These are phyloP conservation scores for Notospermus geniculatus DNA, from an alignment of 1,140 invertebrate species.

Conservation along the genomic window DNA sequence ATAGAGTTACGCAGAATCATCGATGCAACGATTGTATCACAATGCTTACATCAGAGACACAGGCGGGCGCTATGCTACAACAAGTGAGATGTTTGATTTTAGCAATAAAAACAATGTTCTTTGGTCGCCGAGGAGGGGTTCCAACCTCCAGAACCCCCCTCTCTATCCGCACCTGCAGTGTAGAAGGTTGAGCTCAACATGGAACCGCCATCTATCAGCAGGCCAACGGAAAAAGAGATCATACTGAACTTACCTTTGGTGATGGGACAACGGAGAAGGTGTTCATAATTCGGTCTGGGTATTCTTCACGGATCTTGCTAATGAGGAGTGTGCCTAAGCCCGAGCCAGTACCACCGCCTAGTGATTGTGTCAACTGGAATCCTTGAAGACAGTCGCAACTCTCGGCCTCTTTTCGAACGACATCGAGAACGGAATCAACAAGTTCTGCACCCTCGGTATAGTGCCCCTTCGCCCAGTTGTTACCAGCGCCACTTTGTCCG, in stretches of 20 bases:
- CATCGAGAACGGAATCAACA: conserved; percentile 75
- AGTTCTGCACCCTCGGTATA: conserved; percentile 92
- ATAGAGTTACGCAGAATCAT: no score
- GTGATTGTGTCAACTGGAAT: conserved; percentile 76
- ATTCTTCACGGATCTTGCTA: conserved; percentile 63
- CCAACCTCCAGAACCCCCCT: no score
- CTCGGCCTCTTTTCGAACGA: conserved; percentile 82
- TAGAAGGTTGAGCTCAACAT: no score
- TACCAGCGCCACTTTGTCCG: conserved; percentile 66
- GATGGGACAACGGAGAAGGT: conserved; percentile 90
- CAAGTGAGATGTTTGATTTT: no score
- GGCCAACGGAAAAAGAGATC: no score
- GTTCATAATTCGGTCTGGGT: conserved; percentile 86
- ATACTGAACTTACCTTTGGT: conserved; percentile 65
- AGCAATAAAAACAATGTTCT: not conserved
- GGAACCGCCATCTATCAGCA: no score
- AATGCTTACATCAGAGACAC: no score
- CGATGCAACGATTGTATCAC: no score
- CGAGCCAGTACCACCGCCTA: conserved; percentile 60
- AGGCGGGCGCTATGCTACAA: no score
- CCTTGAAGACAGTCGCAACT: conserved; percentile 75
- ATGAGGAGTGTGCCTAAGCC: conserved; percentile 63
- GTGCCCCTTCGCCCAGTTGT: conserved; percentile 89
- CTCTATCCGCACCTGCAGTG: no score
- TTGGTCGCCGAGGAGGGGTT: no score